Percentiles rank a stretch among this genome's conserved stretches.
Conservation (phyloP, 1,140 invertebrate genomes). For the Metopolophium dirhodum region DNA sequence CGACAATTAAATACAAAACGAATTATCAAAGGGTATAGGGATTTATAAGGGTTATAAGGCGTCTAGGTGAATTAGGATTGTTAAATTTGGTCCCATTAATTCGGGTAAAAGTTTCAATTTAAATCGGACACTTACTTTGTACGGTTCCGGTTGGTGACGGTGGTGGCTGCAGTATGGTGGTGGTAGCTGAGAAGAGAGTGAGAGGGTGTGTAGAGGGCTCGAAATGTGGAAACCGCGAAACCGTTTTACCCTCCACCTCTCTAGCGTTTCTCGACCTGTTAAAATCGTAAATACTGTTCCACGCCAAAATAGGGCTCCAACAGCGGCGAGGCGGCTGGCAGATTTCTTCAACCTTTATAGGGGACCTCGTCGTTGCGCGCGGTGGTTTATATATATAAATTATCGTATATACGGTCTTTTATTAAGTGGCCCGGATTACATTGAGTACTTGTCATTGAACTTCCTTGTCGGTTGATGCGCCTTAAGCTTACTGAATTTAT, state of each 20-base stretch:
- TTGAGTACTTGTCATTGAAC: constrained; percentile 44
- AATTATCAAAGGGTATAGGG: constrained; percentile 44
- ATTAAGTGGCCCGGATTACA: constrained; percentile 52
- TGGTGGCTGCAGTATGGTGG: neutral
- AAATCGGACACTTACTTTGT: constrained; percentile 55
- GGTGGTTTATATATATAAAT: constrained; percentile 45
- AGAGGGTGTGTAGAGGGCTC: neutral
- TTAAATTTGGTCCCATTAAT: constrained; percentile 56
- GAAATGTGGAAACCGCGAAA: constrained; percentile 48
- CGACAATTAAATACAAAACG: constrained; percentile 52
- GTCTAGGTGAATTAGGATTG: constrained; percentile 57
- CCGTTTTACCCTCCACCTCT: constrained; percentile 25
- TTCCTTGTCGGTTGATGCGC: constrained; percentile 31
- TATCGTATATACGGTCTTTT: constrained; percentile 51
- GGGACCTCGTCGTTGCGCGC: neutral
- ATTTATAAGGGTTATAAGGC: constrained; percentile 52
- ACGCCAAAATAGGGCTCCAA: constrained; percentile 23
- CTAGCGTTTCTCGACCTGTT: neutral
- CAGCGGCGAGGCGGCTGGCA: neutral
- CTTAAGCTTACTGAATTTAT: constrained; percentile 38
- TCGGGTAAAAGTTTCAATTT: constrained; percentile 57
- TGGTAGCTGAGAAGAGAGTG: neutral
- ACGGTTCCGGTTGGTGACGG: constrained; percentile 30
- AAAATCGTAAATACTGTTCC: constrained; percentile 50
- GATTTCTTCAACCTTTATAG: constrained; percentile 43